phyloP scores from a whole-genome alignment of 64 coral and sea anemone genomes.

The Montipora capricornis region DNA sequence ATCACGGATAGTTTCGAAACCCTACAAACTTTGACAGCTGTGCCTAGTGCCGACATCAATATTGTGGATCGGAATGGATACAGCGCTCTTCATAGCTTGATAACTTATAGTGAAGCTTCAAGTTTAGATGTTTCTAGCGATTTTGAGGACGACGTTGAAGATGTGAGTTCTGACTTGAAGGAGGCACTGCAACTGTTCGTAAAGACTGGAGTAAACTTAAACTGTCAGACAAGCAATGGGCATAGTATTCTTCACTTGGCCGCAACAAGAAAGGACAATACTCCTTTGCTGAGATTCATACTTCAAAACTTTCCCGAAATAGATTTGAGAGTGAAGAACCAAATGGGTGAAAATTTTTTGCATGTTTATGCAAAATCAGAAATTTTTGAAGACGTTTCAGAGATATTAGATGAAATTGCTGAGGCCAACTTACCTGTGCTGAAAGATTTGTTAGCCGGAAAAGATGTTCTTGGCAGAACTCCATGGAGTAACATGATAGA shows the following conservation, averaged over 20 bases:
- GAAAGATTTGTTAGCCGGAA: neutral
- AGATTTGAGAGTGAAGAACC: neutral
- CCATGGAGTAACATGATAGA: conserved; percentile 31
- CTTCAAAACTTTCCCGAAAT: neutral
- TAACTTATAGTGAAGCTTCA: neutral
- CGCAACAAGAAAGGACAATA: conserved; percentile 1
- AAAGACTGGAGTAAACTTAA: neutral
- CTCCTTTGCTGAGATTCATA: conserved; percentile 12
- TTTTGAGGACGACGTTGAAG: neutral
- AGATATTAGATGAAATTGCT: conserved; percentile 9
- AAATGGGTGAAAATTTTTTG: conserved; percentile 36
- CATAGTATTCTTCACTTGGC: conserved; percentile 20
- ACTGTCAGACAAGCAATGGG: conserved; percentile 8
- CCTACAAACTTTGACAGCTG: neutral
- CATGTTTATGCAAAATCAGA: conserved; percentile 8
- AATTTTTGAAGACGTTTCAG: conserved; percentile 29
- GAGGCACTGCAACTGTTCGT: neutral
- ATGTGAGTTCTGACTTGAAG: neutral
- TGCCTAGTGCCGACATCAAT: neutral
- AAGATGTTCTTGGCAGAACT: conserved; percentile 4
- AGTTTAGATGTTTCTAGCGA: neutral
- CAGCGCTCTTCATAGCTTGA: conserved; percentile 13
- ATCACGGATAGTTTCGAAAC: conserved; percentile 19
- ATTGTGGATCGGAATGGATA: conserved; percentile 15
- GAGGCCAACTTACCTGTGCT: neutral